Conservation (phyloP, 2,113 vertebrate genomes). For the Centropristis striata region DNA sequence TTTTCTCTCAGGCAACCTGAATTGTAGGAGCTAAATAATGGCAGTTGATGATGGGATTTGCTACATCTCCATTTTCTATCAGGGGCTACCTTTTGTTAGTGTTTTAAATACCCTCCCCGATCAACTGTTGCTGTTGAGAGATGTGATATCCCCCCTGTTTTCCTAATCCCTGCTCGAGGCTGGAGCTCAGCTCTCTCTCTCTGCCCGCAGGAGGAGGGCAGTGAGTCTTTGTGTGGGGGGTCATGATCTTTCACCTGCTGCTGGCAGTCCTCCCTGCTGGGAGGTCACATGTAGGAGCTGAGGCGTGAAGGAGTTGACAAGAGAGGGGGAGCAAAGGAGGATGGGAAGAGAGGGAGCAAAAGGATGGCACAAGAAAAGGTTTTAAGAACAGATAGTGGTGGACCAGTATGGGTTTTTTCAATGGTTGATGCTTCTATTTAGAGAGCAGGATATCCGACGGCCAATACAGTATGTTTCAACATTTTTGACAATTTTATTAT, state of each 20-base stretch:
- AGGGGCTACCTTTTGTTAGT: constrained; percentile 7
- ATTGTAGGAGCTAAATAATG: not conserved
- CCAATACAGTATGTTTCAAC: no score
- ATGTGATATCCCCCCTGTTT: constrained; percentile 46
- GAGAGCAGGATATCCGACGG: no score
- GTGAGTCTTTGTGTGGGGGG: constrained; percentile 64
- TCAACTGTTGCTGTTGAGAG: constrained; percentile 44
- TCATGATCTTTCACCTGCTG: constrained; percentile 78
- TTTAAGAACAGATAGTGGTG: not conserved
- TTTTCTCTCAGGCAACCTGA: not conserved
- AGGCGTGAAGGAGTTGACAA: constrained; percentile 64
- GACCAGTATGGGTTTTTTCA: no score
- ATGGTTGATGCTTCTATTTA: no score
- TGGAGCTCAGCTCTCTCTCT: constrained; percentile 24
- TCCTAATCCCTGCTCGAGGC: constrained; percentile 48
- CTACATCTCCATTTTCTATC: not conserved
- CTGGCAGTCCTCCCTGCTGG: constrained; percentile 54
- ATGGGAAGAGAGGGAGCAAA: not conserved
- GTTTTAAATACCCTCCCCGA: constrained; percentile 25
- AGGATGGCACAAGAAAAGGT: not conserved
- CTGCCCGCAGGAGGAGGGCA: constrained; percentile 34
- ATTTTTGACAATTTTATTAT: no score
- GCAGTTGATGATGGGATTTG: constrained; percentile 1
- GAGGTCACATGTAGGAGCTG: constrained; percentile 67
- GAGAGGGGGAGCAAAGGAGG: constrained; percentile 20